These are phyloP conservation scores for Steatornis caripensis DNA, from an alignment of 2,113 vertebrate genomes.

Conservation along the genomic window DNA sequence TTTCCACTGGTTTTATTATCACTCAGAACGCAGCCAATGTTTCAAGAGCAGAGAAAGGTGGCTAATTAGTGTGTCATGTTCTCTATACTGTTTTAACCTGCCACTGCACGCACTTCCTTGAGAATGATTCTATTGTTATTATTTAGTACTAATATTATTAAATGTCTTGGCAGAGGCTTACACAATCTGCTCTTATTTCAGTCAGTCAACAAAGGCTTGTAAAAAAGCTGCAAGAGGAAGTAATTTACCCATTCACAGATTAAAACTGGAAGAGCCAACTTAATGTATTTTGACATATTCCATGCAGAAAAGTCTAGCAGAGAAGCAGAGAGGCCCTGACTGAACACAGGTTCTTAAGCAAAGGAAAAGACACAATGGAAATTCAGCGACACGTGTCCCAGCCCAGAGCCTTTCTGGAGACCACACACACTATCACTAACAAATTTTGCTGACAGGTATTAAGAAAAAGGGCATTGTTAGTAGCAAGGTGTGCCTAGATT, in stretches of 20 bases:
- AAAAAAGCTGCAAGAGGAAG: conserved; percentile 54
- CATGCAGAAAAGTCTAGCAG: conserved; percentile 2
- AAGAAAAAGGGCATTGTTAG: background rate
- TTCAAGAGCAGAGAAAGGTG: background rate
- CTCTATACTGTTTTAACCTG: conserved; percentile 19
- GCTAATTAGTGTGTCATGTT: background rate
- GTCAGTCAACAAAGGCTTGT: conserved; percentile 36
- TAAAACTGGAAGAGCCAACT: conserved; percentile 52
- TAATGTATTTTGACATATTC: conserved; percentile 45
- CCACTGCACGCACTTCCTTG: background rate
- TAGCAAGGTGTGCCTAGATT: background rate
- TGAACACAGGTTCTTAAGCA: background rate
- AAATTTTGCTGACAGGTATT: background rate
- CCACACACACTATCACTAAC: background rate
- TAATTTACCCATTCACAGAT: conserved; percentile 49
- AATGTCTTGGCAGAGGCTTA: conserved; percentile 45
- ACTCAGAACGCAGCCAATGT: background rate
- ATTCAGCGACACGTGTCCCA: background rate
- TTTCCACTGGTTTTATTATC: conserved; percentile 17
- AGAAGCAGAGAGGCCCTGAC: background rate
- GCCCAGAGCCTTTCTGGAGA: background rate
- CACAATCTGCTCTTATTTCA: conserved; percentile 46
- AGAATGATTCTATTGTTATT: conserved; percentile 36
- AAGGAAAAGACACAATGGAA: background rate
- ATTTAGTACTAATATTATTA: conserved; percentile 59